A percentile compares a stretch with the other conserved stretches of the same genome.
These are phyloP conservation scores for Poeciliopsis turneri DNA, from an alignment of 2,797 vertebrate genomes.

Conservation along the genomic window DNA sequence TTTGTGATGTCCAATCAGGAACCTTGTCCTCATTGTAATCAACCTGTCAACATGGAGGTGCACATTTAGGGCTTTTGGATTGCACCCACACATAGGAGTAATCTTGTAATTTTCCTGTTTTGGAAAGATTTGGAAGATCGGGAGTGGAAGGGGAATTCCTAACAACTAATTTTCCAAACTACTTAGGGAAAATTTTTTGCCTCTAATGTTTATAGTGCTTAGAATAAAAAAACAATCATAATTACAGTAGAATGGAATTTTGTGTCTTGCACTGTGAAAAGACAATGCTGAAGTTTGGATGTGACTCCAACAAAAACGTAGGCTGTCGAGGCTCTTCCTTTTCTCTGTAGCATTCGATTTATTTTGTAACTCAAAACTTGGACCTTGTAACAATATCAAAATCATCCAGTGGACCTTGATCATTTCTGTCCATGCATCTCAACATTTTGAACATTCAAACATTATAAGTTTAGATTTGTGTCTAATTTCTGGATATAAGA, in stretches of 20 bases:
- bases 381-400: not conserved
- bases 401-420: not conserved
- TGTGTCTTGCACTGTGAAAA: not conserved
- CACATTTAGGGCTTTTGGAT: not conserved
- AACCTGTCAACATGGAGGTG: constrained; percentile 76
- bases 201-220: not conserved
- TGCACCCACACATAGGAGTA: not conserved
- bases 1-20: constrained; percentile 89
- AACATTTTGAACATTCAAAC: constrained; percentile 1
- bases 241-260: not conserved
- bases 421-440: not conserved
- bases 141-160: not conserved
- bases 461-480: not conserved
- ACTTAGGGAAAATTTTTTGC: not conserved
- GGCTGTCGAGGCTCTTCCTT: not conserved
- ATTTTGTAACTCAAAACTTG: not conserved
- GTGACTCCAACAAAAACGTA: not conserved
- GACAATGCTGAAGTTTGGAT: not conserved
- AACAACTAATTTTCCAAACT: not conserved
- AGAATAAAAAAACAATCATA: not conserved
- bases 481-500: not conserved
- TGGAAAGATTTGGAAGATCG: too few relatives aligned
- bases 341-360: not conserved
- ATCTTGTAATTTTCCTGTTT: not conserved
- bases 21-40: constrained; percentile 85